Base-by-base conservation (phyloP, 2,113 vertebrate genomes). In the Zosterops hypoxanthus region DNA sequence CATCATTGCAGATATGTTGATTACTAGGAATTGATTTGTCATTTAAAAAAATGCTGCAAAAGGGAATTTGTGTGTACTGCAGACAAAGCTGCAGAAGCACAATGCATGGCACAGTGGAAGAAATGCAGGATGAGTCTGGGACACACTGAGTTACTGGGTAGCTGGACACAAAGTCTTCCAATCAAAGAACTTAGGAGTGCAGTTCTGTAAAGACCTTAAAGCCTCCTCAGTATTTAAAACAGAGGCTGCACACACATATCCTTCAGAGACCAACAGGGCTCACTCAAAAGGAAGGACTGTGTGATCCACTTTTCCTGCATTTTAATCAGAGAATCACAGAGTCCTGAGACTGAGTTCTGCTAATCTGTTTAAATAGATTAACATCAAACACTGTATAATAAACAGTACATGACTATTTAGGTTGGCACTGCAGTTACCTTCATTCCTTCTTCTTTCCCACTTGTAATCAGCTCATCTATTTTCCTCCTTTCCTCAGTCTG, bases 391-490 rank as follows among this genome's bases (percentile, higher is more conserved):
- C 20, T 23, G 29, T 36, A 18, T 14, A 39, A 69, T n/a, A 47
- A 87, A 46, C 28, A 64, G 6, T 6, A 56, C 59, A 15, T 7
- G 20, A 89, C 33, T 60, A 22, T 64, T 83, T 12, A 29, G 66
- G 61, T 3, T 61, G 16, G 25, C n/a, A 57, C 4, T 41, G 39
- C 50, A 7, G 4, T 97, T 98, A 99, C 99, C 99, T 99, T 98
- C 98, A 99, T 97, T 91, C 99, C 99, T 78, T 99, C 99, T 95
- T 99, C 99, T 60, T 97, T 98, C 49, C 98, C 98, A 9, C 98
- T 99, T 82, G 97, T 98, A 92, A 99, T 99, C 91, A 99, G 78
- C 56, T 99, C 97, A 80, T 99, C 99, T 61, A 99, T 98, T 94
- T 98, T 98, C 76, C 81, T 98, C 94, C 98, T 98, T 92, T 99